Percentiles rank a stretch among this genome's conserved stretches.
These are phyloP conservation scores for Polylopha cassiicola DNA, from an alignment of 2,888 invertebrate genomes.

Conservation along the genomic window DNA sequence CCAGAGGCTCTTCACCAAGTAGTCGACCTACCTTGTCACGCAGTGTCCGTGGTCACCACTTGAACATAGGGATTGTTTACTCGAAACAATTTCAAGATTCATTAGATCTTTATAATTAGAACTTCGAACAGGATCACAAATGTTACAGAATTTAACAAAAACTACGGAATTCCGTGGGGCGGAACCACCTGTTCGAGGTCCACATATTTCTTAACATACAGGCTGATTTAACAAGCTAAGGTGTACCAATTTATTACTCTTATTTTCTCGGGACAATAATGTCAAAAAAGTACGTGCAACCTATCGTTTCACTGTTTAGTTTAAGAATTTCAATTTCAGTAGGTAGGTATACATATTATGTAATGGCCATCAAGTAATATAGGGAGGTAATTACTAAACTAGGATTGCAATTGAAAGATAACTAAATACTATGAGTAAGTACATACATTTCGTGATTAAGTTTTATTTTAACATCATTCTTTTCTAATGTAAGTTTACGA, in stretches of 20 bases:
- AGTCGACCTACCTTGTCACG: no score
- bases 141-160: constrained; percentile 40
- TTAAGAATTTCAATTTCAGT: no score
- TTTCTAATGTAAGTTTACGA: background rate
- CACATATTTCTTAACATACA: constrained; percentile 43
- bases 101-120: constrained; percentile 21
- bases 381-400: no score
- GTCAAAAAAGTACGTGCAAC: background rate
- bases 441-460: no score
- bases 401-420: no score
- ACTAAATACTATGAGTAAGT: no score
- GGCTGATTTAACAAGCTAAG: constrained; percentile 28
- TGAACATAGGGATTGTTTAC: no score
- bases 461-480: background rate
- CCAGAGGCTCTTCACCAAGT: no score
- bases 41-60: no score
- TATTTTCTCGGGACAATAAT: background rate
- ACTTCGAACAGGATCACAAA: constrained; percentile 26
- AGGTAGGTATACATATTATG: no score
- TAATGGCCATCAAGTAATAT: no score
- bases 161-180: constrained; percentile 56
- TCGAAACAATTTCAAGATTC: constrained; percentile 26
- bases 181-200: constrained; percentile 67
- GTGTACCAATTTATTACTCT: constrained; percentile 3
- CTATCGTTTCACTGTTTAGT: no score